Base-by-base conservation (phyloP, 1,140 invertebrate genomes). In the Heliconius himera region DNA sequence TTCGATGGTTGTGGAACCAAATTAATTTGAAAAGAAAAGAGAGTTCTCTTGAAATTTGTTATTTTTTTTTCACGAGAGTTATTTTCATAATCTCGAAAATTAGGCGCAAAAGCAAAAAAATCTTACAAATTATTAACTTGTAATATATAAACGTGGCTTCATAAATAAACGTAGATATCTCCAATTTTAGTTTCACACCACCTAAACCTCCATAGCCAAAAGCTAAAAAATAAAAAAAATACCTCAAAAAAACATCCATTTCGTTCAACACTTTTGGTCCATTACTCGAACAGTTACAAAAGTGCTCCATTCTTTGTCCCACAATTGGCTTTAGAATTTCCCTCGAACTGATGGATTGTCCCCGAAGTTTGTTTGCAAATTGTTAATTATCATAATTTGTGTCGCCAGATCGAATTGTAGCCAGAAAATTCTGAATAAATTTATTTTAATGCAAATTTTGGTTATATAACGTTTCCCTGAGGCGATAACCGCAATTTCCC, bases 331-430 rank as follows among this genome's bases (percentile, higher is more conserved):
- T 84, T 70, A 79, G 73, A 85, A 89, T 78, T 86, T 84, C 74
- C 81, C 33, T 18, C 70, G 60, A 78, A 88, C 88, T 89, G 87
- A 88, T 90, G 82, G 85, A 88, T 88, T 87, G 85, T 81, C 82
- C 82, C 75, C 76, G 83, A 87, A 89, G 84, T 89, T 89, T 87
- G 84, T 85, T 83, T 83, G 81, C 76, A 87, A 85, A 86, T 89
- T 88, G 87, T 90, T 89, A 87, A 88, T 88, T 87, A 88, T 88
- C 86, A 82, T 88, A 88, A 90, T 90, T 85, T 73, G 82, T 76
- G 73, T 76, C 29, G 77, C 66, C 78, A 60, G 56, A 76, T 70
- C 76, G 76, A 78, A 75, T 75, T 81, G 80, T 78, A 77, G 79
- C 76, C 79, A 41, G 20, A 73, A 76, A 72, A 51, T 76, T 80